Conservation (phyloP, 2,888 invertebrate genomes). For the Euplexia lucipara region DNA sequence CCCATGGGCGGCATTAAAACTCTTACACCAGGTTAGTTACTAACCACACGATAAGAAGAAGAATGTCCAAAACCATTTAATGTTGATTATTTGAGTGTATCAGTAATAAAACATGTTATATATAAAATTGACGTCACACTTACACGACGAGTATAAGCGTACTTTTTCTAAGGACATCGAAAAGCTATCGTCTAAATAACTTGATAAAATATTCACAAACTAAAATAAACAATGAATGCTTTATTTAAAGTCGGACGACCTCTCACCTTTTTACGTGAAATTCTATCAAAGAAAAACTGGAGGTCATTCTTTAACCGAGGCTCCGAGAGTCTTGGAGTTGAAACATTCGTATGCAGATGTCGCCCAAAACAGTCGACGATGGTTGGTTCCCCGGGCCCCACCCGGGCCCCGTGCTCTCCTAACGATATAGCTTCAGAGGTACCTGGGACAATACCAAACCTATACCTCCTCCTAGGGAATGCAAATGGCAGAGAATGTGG, state of each 20-base stretch:
- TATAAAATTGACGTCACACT: too few species aligned
- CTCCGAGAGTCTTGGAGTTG: slow-evolving; percentile 33
- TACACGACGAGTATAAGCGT: too few species aligned
- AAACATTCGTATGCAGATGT: slow-evolving; percentile 67
- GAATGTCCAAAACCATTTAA: background rate
- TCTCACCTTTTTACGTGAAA: slow-evolving; percentile 48
- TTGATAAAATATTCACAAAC: slow-evolving; percentile 50
- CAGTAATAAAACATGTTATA: background rate
- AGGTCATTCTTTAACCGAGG: slow-evolving; percentile 44
- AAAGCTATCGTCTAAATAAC: slow-evolving; percentile 31
- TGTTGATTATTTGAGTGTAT: background rate
- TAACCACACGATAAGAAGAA: too few species aligned
- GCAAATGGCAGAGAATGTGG: slow-evolving; percentile 55
- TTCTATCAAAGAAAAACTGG: slow-evolving; percentile 54
- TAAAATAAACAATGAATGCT: slow-evolving; percentile 51
- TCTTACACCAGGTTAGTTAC: too few species aligned
- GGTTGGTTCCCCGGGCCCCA: slow-evolving; percentile 35
- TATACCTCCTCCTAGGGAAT: slow-evolving; percentile 54
- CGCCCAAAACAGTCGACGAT: slow-evolving; percentile 42
- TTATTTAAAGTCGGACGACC: slow-evolving; percentile 45
- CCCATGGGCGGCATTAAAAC: too few species aligned
- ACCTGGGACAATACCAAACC: slow-evolving; percentile 53
- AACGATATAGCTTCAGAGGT: slow-evolving; percentile 55
- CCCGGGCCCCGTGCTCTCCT: slow-evolving; percentile 39
- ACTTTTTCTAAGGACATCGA: background rate